A percentile compares a stretch with the other conserved stretches of the same genome.
Evolutionary conservation across 1,140 invertebrate genomes (phyloP).

Genomic region (Caligus rogercresseyi): DNA sequence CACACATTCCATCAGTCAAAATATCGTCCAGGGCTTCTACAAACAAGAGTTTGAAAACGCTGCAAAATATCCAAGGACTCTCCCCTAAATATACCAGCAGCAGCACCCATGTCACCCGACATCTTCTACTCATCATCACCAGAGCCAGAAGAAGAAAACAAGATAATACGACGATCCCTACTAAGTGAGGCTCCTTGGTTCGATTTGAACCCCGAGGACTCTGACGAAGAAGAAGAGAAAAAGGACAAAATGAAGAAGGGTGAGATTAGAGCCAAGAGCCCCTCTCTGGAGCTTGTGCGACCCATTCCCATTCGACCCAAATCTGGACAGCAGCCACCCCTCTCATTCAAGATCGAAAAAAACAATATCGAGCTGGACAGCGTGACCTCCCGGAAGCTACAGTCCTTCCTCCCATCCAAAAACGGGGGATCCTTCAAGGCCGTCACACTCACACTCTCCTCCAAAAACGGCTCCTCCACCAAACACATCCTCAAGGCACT

Average conservation of each 20-base stretch:
- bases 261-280: neutral
- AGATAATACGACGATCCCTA: no score
- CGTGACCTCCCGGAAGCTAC: neutral
- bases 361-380: constrained; percentile 21
- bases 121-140: constrained; percentile 19
- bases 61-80: constrained; percentile 12
- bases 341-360: constrained; percentile 20
- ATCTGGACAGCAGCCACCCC: constrained; percentile 19
- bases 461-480: neutral
- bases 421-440: neutral
- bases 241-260: constrained; percentile 11
- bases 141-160: neutral
- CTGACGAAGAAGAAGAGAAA: constrained; percentile 21
- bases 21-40: constrained; percentile 52
- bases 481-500: constrained; percentile 31
- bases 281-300: neutral
- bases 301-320: constrained; percentile 19
- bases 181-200: constrained; percentile 1
- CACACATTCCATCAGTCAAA: constrained; percentile 38
- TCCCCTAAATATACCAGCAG: neutral
- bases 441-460: constrained; percentile 7
- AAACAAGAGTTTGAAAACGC: constrained; percentile 67
- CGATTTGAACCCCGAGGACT: constrained; percentile 18
- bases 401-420: constrained; percentile 8
- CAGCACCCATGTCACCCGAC: neutral